Base-by-base conservation (phyloP, 2,888 invertebrate genomes). In the Psylliodes chrysocephalus region DNA sequence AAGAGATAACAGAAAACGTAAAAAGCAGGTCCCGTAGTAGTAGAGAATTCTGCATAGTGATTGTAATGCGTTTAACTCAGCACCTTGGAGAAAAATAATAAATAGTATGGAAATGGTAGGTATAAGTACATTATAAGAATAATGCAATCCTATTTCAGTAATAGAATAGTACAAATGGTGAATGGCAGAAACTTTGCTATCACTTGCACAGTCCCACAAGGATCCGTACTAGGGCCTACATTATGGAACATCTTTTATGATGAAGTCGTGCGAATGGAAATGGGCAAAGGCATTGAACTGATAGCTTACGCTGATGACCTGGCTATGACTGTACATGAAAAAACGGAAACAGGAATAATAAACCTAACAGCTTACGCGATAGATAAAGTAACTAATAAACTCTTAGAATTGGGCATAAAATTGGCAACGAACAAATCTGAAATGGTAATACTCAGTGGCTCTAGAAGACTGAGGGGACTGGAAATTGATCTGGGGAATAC, bases 161-260 rank as follows among this genome's bases (percentile, higher is more conserved):
- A 53, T 14, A 35, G 46, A 56, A 10, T 3, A 5, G 1, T 33
- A 30, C 18, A 19, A 56, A 46, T 7, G 35, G 17, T 2, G 33
- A 46, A 46, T 46, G 46, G 46, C 1, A 46, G 19, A 12, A 19
- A 1, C 1, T 19, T 19, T n/a, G n/a, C n/a, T 2, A 35, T 47
- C 6, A 57, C 30, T 0, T 38, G 46, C 18, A 46, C 46, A 47
- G 56, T 56, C 14, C 56, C 46, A 17, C 56, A 56, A 18, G 46
- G n/a, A n/a, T n/a, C n/a, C n/a, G n/a, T n/a, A n/a, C n/a, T n/a
- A n/a, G n/a, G n/a, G n/a, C n/a, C n/a, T n/a, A n/a, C n/a, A n/a
- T n/a, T n/a, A n/a, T n/a, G n/a, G n/a, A n/a, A n/a, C n/a, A n/a
- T n/a, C n/a, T n/a, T n/a, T n/a, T n/a, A n/a, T n/a, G n/a, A n/a